phyloP scores from a whole-genome alignment of 2,113 vertebrate species.

The Strix uralensis region DNA sequence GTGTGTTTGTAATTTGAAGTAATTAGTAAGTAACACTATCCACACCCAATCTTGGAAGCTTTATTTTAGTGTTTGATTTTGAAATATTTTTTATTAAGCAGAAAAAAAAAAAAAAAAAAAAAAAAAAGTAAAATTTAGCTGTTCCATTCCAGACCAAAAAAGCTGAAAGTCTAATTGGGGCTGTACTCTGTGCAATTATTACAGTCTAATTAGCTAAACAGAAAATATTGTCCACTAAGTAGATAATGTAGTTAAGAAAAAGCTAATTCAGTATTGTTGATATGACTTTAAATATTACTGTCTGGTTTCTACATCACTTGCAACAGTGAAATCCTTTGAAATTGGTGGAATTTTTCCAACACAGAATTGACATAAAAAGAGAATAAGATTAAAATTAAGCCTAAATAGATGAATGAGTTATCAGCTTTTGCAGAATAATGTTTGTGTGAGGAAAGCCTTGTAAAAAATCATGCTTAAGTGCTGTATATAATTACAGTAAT shows the following conservation, averaged over 20 bases:
- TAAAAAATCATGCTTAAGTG: background rate
- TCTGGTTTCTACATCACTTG: background rate
- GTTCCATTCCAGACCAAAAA: background rate
- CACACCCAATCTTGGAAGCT: background rate
- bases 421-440: conserved; percentile 31
- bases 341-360: conserved; percentile 8
- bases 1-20: background rate
- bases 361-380: background rate
- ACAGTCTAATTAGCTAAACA: background rate
- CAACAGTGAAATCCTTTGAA: background rate
- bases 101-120: background rate
- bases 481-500: background rate
- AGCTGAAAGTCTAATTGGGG: background rate
- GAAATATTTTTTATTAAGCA: background rate
- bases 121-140: background rate
- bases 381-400: conserved; percentile 20
- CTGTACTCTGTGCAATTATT: background rate
- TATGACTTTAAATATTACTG: background rate
- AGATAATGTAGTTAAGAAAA: background rate
- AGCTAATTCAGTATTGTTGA: background rate
- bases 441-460: conserved; percentile 26
- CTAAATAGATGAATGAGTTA: conserved; percentile 28
- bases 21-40: background rate
- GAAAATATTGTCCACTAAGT: background rate
- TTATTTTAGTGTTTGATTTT: background rate